Conservation (phyloP, 2,113 vertebrate species). For the Dolichotis patagonum region DNA sequence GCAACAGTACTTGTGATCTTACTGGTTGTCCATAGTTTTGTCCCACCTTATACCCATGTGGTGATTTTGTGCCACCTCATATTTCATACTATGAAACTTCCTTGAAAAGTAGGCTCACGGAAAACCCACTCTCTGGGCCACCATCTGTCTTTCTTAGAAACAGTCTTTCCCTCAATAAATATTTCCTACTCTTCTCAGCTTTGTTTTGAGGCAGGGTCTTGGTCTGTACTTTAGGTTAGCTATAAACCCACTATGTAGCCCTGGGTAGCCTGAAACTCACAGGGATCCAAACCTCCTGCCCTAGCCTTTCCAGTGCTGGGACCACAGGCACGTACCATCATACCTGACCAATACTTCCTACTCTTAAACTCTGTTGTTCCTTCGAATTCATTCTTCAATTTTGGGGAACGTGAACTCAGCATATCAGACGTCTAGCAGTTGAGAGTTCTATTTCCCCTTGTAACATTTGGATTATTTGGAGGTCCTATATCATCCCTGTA, state of each 20-base stretch:
- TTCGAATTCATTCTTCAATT: background rate
- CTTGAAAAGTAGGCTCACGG: background rate
- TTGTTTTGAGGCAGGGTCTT: background rate
- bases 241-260: background rate
- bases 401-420: background rate
- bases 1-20: background rate
- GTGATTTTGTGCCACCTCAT: background rate
- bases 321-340: background rate
- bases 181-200: background rate
- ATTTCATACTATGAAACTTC: background rate
- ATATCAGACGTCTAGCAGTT: background rate
- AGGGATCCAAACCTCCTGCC: background rate
- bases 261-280: background rate
- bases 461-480: background rate
- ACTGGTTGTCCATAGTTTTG: background rate
- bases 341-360: background rate
- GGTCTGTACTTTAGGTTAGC: background rate
- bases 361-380: background rate
- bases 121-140: background rate
- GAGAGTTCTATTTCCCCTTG: background rate
- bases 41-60: background rate
- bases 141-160: background rate
- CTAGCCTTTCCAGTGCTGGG: background rate
- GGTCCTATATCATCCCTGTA: background rate
- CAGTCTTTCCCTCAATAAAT: background rate